phyloP scores from a whole-genome alignment of 2,797 vertebrate species.

The Sebastolobus alascanus region DNA sequence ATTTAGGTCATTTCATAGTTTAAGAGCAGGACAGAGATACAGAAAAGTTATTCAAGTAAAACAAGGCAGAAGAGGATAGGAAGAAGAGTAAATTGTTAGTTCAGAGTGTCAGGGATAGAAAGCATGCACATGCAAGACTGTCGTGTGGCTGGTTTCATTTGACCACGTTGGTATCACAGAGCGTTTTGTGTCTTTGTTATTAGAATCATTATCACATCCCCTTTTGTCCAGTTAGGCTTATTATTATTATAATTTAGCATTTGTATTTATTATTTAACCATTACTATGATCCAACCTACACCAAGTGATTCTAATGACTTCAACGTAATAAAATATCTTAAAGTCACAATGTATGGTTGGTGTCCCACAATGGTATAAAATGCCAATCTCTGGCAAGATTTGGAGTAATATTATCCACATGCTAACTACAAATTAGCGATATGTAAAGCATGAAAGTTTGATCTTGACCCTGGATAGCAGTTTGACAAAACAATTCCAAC shows the following conservation, averaged over 20 bases:
- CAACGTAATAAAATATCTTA: neutral
- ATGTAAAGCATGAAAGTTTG: neutral
- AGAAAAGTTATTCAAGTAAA: neutral
- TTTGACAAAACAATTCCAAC: neutral
- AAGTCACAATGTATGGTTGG: neutral
- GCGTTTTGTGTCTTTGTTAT: neutral
- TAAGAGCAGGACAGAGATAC: neutral
- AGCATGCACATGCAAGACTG: conserved; percentile 41
- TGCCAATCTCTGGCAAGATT: neutral
- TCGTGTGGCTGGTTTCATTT: conserved; percentile 14
- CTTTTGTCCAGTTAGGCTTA: neutral
- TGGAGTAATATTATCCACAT: neutral
- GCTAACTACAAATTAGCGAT: neutral
- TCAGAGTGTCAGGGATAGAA: neutral
- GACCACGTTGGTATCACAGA: neutral
- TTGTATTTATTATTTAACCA: neutral
- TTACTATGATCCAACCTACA: neutral
- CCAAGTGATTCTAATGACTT: neutral
- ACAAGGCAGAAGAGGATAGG: neutral
- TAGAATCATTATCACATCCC: neutral
- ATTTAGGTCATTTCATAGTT: conserved; percentile 1
- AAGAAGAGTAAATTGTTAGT: conserved; percentile 2
- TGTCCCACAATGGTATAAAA: neutral
- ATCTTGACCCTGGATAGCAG: neutral
- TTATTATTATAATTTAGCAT: neutral